Evolutionary conservation across 1,140 invertebrate species (phyloP), one percentile per base, ranked within the genome.

Genomic region (Drosophila sechellia): DNA sequence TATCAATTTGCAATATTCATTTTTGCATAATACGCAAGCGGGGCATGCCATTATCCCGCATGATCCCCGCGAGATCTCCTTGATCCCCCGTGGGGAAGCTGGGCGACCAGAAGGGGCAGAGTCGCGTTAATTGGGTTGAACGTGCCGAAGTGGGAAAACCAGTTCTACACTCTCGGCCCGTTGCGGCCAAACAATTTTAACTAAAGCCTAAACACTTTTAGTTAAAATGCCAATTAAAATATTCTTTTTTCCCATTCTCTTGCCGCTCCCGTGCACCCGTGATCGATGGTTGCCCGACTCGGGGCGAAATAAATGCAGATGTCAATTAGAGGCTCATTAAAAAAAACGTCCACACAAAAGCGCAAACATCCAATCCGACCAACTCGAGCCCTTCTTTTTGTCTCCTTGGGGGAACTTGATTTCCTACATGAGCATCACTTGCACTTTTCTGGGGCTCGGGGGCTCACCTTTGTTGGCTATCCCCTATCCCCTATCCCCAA

Each of bases 211-310:
- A 91, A 91, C 90, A 91, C 90, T 91, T 91, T 91, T 91, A 91
- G 90, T 91, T 91, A 90, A 91, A 91, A 91, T 91, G 90, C 90
- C 90, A 91, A 91, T 91, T 91, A 91, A 91, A 91, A 91, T 91
- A 91, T 91, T 89, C 79, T 71, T 85, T 81, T 76, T 69, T 64
- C 45, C 45, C 55, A 68, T 52, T 73, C 64, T 69, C 53, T 58
- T 39, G 59, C 57, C 34, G 20, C 48, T 50, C 39, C 35, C 12
- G 12, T 20, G 27, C 20, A 27, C 52, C 27, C 11, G 81, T 91
- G 89, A 91, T 91, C 89, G 81, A 91, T 91, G 81, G 68, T 76
- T 45, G 61, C 43, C 61, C 48, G 54, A 72, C 75, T 70, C 71
- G 64, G 43, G 63, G 65, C 65, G 27, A 87, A 90, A 91, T 90